Percentiles rank a stretch among this genome's conserved stretches.
phyloP scores from a whole-genome alignment of 1,140 invertebrate species.

The Trinorchestia longiramus region DNA sequence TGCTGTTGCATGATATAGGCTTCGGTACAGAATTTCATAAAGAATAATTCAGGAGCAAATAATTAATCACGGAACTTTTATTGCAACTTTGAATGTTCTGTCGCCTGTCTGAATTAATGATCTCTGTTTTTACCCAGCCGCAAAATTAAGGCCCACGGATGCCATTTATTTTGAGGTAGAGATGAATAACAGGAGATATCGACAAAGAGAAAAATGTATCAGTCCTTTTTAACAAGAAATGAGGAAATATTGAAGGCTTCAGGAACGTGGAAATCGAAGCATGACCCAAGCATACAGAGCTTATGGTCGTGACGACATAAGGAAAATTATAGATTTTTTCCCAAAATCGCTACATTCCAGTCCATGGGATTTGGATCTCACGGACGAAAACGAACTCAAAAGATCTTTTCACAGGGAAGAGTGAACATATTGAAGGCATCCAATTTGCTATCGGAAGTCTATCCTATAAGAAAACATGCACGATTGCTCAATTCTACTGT shows the following conservation, averaged over 20 bases:
- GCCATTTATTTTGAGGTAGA: background rate
- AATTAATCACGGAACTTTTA: background rate
- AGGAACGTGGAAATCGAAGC: background rate
- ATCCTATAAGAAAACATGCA: background rate
- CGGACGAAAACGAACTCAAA: background rate
- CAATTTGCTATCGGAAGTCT: background rate
- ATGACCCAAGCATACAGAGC: background rate
- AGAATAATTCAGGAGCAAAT: background rate
- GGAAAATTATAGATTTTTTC: background rate
- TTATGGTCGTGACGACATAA: background rate
- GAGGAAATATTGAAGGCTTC: background rate
- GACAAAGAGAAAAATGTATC: background rate
- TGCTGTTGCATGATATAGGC: background rate
- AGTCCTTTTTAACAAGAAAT: background rate
- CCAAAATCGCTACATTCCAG: background rate
- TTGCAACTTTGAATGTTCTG: background rate
- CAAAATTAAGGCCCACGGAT: background rate
- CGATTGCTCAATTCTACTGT: conserved; percentile 4
- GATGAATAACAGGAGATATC: background rate
- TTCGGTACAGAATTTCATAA: background rate
- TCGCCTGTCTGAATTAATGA: background rate
- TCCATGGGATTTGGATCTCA: background rate
- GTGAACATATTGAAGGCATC: background rate
- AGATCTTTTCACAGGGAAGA: background rate
- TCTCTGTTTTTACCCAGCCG: background rate